Base-by-base conservation (phyloP, 2,888 invertebrate species). In the Atethmia centrago region DNA sequence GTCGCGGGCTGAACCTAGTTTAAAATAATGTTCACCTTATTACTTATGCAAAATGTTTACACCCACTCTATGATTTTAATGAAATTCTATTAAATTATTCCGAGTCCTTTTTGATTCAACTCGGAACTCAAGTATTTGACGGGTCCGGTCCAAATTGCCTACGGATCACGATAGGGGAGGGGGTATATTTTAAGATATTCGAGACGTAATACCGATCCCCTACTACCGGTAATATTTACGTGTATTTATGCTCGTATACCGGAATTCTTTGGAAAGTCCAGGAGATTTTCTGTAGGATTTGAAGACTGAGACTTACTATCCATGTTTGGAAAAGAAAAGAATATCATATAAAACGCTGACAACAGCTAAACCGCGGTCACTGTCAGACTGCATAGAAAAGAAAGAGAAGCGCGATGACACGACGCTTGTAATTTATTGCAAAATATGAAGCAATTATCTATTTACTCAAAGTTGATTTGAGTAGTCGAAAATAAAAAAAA, bases 131-230 rank as follows among this genome's bases (percentile, higher is more conserved):
- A 79, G 82, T 68, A 80, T 76, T 85, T 78, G 80, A 72, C 74
- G 75, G 68, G 62, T 61, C 56, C 56, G n/a, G 31, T 36, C n/a
- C 25, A 82, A 74, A 82, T 80, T 83, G 77, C 66, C 59, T 58
- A 40, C 56, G 69, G 66, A 69, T 75, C 65, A 25, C 31, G 67
- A 47, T 51, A 14, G 55, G 58, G 64, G 40, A 19, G 47, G 71
- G n/a, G 45, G 36, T 16, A 42, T 75, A 66, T 79, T 77, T 80
- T 58, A 64, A 72, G 71, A 74, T 71, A 63, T 71, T 66, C 62
- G 85, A 82, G 74, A 84, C 85, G 83, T 21, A 70, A 78, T 45
- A 55, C 28, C 25, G 47, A 56, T 36, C 83, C 80, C 75, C 56
- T 85, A 84, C 85, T 42, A 82, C 28, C 28, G 55, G 16, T 63